phyloP scores from a whole-genome alignment of 2,888 invertebrate genomes.

The Miltochrista miniata region DNA sequence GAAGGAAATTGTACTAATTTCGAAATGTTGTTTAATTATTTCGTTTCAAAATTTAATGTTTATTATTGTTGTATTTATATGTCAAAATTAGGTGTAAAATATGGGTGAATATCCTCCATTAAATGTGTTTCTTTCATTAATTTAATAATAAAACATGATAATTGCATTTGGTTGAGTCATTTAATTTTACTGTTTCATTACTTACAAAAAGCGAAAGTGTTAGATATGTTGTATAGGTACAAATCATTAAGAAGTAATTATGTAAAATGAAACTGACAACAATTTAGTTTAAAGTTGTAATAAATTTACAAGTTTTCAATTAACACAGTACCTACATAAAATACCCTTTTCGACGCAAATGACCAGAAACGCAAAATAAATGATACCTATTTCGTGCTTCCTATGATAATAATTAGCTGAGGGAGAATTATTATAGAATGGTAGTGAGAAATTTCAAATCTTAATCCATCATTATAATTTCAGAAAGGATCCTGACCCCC shows the following conservation, averaged over 20 bases:
- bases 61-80: too few species aligned
- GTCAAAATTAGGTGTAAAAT: too few species aligned
- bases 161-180: too few species aligned
- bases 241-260: constrained; percentile 15
- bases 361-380: too few species aligned
- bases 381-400: not conserved
- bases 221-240: not conserved
- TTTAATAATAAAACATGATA: not conserved
- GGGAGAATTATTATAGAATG: too few species aligned
- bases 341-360: not conserved
- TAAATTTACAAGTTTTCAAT: constrained; percentile 7
- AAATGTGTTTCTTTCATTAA: not conserved
- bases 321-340: constrained; percentile 15
- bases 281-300: constrained; percentile 15
- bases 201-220: not conserved
- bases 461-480: too few species aligned
- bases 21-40: too few species aligned
- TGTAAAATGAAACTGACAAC: constrained; percentile 9
- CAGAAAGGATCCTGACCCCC: too few species aligned
- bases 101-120: too few species aligned
- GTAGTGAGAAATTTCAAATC: too few species aligned
- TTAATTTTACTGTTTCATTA: not conserved
- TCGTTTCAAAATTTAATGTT: too few species aligned
- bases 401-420: not conserved
- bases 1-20: too few species aligned